Evolutionary conservation across 2,888 invertebrate species (phyloP), one percentile per base, ranked within the genome.

Genomic region (Eurytoma californica): DNA sequence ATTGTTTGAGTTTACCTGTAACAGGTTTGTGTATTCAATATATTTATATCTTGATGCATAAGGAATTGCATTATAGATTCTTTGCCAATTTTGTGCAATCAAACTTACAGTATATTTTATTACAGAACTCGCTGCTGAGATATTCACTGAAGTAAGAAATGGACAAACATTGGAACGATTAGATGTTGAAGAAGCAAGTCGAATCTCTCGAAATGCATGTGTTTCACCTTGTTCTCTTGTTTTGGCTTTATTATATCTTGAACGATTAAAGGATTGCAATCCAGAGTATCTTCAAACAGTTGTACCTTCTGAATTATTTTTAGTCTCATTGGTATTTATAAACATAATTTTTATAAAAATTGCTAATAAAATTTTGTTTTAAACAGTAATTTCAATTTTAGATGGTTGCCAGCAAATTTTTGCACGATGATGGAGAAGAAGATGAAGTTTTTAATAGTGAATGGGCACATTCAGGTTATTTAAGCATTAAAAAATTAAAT

Each of bases 381-480:
- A 47, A 63, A 47, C 4, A 5, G 39, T 77, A 13, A 39, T 65
- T 72, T 7, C 13, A 72, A 49, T 51, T 72, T 72, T 57, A 98
- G 98, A 96, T 98, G 95, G 95, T 98, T 85, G 98, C 98, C 74
- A 97, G 97, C 86, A 99, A 99, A 92, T 98, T 97, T 91, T 92
- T 97, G 84, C 96, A 98, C 91, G 97, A 98, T 86, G 96, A 97
- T 86, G 97, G 97, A 58, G 96, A 97, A 88, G 95, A 96, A 82
- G 97, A 97, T 87, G 97, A 97, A 90, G 96, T 97, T 82, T 94
- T 96, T 88, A 95, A 97, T 88, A 94, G 95, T 77, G 97, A 98
- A 91, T 99, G 98, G 98, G 98, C 98, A 16, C 93, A 93, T 81
- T 95, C 97, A 60, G 96, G 95, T 16, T 94, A 95, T 80, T 92